These are phyloP conservation scores for Elysia chlorotica DNA, from an alignment of 1,140 invertebrate genomes.

Conservation along the genomic window DNA sequence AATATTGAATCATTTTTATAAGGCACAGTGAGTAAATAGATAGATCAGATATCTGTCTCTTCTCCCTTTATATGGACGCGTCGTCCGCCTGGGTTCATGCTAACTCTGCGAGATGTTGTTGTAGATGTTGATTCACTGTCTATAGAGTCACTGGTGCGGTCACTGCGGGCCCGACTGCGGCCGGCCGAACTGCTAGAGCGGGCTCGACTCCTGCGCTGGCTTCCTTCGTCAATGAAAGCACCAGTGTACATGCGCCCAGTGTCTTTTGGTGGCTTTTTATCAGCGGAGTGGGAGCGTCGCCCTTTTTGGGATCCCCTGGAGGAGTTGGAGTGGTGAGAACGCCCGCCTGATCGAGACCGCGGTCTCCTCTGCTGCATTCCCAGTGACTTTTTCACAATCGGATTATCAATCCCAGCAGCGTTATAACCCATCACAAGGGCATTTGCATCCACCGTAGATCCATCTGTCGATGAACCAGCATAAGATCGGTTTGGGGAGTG, in stretches of 20 bases:
- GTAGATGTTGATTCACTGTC: conserved; percentile 18
- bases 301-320: not conserved
- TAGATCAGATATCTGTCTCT: conserved; percentile 17
- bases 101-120: conserved; percentile 6
- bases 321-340: conserved; percentile 15
- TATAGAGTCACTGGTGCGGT: conserved; percentile 14
- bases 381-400: conserved; percentile 16
- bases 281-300: conserved; percentile 1
- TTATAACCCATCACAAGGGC: conserved; percentile 7
- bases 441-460: conserved; percentile 18
- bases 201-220: not conserved
- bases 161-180: not conserved
- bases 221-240: conserved; percentile 20
- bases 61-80: conserved; percentile 23
- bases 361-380: conserved; percentile 4
- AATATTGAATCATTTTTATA: too few species aligned
- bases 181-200: not conserved
- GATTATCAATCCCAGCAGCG: not conserved
- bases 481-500: conserved; percentile 16
- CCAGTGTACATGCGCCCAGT: conserved; percentile 12
- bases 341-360: conserved; percentile 14
- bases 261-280: conserved; percentile 6
- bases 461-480: conserved; percentile 6
- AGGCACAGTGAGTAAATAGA: too few species aligned
- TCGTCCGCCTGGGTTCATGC: conserved; percentile 19